phyloP scores from a whole-genome alignment of 2,113 vertebrate species.

The Ciconia maguari region DNA sequence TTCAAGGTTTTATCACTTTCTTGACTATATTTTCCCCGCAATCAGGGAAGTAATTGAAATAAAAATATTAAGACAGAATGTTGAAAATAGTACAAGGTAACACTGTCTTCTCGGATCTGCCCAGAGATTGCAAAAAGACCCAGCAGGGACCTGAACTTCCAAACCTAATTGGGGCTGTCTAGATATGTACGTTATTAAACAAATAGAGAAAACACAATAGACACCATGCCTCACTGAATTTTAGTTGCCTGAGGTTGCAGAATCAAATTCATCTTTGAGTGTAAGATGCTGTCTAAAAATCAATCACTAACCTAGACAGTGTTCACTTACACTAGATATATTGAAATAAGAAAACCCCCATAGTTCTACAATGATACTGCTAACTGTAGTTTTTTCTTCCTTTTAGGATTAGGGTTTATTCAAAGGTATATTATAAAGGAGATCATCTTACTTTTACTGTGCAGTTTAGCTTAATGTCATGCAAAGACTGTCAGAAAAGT shows the following conservation, averaged over 20 bases:
- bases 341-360: background rate
- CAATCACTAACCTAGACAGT: background rate
- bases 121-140: background rate
- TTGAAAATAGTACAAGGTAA: conserved; percentile 3
- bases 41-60: background rate
- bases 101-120: background rate
- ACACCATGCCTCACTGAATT: background rate
- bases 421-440: background rate
- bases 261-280: background rate
- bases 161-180: background rate
- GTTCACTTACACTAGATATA: background rate
- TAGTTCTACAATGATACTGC: background rate
- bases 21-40: background rate
- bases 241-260: background rate
- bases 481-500: background rate
- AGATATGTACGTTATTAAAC: background rate
- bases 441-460: background rate
- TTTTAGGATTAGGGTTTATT: background rate
- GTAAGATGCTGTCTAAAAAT: conserved; percentile 1
- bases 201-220: background rate
- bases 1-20: background rate
- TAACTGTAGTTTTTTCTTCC: background rate
- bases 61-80: background rate
- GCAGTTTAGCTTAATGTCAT: background rate
- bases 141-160: background rate